These are phyloP conservation scores for Epiblema foenella DNA, from an alignment of 2,888 invertebrate species.

Conservation along the genomic window DNA sequence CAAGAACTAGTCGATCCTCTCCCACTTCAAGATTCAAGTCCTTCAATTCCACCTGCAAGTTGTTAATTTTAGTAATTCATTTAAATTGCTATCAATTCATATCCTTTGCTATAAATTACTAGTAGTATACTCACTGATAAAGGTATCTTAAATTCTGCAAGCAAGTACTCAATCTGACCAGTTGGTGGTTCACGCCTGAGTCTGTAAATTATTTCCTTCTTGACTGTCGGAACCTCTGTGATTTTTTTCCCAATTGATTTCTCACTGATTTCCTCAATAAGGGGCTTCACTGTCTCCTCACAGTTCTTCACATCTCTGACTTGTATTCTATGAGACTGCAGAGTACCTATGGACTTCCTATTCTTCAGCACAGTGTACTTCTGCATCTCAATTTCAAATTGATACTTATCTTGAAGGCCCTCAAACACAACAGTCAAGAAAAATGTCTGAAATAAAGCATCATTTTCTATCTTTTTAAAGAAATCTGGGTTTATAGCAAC, in stretches of 20 bases:
- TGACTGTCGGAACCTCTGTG: constrained; percentile 48
- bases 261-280: constrained; percentile 86
- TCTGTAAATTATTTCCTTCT: constrained; percentile 83
- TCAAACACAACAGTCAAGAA: constrained; percentile 92
- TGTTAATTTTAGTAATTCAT: background rate
- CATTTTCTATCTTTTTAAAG: constrained; percentile 89
- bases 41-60: constrained; percentile 82
- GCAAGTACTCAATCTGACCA: constrained; percentile 80
- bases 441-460: constrained; percentile 90
- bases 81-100: background rate
- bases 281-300: constrained; percentile 63
- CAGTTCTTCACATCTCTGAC: constrained; percentile 86
- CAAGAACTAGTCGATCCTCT: constrained; percentile 90
- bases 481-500: constrained; percentile 93
- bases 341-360: constrained; percentile 89
- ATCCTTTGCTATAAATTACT: background rate
- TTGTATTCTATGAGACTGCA: constrained; percentile 90
- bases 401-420: constrained; percentile 90
- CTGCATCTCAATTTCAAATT: constrained; percentile 87
- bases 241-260: constrained; percentile 52
- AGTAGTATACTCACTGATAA: constrained; percentile 74
- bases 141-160: constrained; percentile 87
- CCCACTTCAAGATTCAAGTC: constrained; percentile 88
- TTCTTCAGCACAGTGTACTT: constrained; percentile 89
- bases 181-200: constrained; percentile 84